Evolutionary conservation across 2,888 invertebrate species (phyloP).

Genomic region (Eristalis tenax): DNA sequence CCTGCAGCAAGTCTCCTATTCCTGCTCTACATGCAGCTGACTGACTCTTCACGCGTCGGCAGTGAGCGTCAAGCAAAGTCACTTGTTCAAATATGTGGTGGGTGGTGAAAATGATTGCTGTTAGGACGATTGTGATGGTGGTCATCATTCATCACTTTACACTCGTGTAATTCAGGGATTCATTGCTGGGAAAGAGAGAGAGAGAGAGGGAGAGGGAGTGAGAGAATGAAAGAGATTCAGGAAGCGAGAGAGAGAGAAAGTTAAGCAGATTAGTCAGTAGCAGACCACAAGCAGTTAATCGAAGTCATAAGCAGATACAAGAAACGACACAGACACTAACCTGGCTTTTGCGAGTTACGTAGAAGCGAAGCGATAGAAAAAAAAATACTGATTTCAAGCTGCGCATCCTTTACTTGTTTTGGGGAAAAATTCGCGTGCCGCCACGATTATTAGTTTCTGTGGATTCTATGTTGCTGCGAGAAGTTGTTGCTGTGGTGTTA

Average conservation of each 20-base stretch:
- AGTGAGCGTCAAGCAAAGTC: constrained; percentile 21
- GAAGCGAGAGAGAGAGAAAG: not conserved
- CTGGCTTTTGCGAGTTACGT: constrained; percentile 57
- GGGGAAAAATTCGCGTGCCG: not conserved
- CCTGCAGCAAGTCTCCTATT: constrained; percentile 51
- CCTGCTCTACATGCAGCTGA: constrained; percentile 35
- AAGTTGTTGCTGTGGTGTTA: constrained; percentile 57
- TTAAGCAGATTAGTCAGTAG: constrained; percentile 64
- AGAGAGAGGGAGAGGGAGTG: not conserved
- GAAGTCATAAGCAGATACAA: constrained; percentile 46
- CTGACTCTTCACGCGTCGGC: constrained; percentile 52
- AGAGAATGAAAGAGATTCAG: not conserved
- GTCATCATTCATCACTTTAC: not conserved
- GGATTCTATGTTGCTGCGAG: constrained; percentile 30
- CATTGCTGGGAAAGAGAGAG: not conserved
- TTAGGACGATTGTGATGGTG: constrained; percentile 51
- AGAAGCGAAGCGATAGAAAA: not conserved
- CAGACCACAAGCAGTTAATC: constrained; percentile 61
- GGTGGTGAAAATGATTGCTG: constrained; percentile 55
- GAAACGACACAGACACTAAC: constrained; percentile 26
- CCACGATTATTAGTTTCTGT: constrained; percentile 17
- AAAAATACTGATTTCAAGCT: constrained; percentile 40
- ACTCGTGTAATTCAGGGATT: constrained; percentile 25
- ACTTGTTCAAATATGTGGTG: constrained; percentile 13
- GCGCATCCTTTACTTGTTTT: constrained; percentile 28